Percentiles rank a stretch among this genome's conserved stretches.
Evolutionary conservation across 2,888 invertebrate genomes (phyloP).

Genomic region (Lycocerus yunnanus): DNA sequence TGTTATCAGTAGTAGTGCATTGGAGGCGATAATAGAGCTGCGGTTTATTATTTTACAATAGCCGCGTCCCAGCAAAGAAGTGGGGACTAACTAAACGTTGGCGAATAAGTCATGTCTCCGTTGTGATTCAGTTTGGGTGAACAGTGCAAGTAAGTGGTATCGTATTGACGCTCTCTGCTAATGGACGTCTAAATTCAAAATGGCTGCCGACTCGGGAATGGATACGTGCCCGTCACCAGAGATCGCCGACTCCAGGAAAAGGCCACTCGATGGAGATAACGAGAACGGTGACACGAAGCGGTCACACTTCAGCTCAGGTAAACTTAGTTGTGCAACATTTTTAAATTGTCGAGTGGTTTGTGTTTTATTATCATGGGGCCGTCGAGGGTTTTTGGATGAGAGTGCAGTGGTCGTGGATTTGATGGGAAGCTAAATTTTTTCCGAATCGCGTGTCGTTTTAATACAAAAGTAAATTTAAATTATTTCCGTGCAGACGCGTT

Average conservation of each 20-base stretch:
- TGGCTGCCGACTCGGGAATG: conserved; percentile 93
- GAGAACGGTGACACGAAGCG: conserved; percentile 89
- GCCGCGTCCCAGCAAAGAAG: conserved; percentile 12
- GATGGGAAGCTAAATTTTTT: neutral
- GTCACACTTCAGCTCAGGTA: conserved; percentile 90
- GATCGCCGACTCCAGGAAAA: conserved; percentile 87
- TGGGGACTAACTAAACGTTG: conserved; percentile 39
- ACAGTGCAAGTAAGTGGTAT: conserved; percentile 33
- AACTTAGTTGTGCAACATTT: conserved; percentile 40
- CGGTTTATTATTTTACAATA: conserved; percentile 18
- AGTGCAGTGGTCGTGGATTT: neutral
- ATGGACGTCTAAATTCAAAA: conserved; percentile 58
- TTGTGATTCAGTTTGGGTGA: conserved; percentile 29
- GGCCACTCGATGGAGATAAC: conserved; percentile 84
- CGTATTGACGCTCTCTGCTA: conserved; percentile 38
- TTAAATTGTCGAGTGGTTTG: neutral
- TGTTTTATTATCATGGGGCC: neutral
- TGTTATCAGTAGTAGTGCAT: conserved; percentile 12
- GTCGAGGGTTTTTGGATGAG: neutral
- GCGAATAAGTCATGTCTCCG: conserved; percentile 33
- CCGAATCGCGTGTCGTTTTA: neutral
- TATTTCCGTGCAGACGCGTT: conserved; percentile 11
- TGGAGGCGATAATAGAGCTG: conserved; percentile 4
- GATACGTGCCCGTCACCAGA: conserved; percentile 93
- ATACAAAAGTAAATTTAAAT: neutral